Conservation (phyloP, 2,113 vertebrate genomes). For the Campylomormyrus tamandua region DNA sequence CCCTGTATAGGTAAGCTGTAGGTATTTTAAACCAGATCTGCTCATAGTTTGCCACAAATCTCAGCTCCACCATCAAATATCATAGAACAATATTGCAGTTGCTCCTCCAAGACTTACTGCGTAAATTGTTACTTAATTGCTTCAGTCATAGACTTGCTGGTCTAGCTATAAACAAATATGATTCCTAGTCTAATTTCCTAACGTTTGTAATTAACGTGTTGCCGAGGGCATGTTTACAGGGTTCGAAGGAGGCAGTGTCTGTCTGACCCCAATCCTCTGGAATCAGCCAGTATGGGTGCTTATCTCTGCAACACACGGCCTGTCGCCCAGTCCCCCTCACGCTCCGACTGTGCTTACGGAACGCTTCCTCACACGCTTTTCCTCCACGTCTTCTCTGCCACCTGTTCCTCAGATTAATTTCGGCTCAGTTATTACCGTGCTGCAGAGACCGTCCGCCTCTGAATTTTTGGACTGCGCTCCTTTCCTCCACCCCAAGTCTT, state of each 20-base stretch:
- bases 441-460: not conserved
- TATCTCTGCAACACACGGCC: not conserved
- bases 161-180: not conserved
- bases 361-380: not conserved
- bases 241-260: not conserved
- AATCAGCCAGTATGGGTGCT: not conserved
- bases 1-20: not conserved
- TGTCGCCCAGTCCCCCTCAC: not conserved
- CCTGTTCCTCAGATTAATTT: constrained; percentile 3
- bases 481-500: not conserved
- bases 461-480: not conserved
- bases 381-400: not conserved
- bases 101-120: not conserved
- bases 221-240: not conserved
- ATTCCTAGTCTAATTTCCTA: not conserved
- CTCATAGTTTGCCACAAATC: not conserved
- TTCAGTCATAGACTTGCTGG: not conserved
- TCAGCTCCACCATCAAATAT: not conserved
- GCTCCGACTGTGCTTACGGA: not conserved
- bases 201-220: not conserved
- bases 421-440: not conserved
- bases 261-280: not conserved
- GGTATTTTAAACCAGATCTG: not conserved
- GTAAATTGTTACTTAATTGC: not conserved
- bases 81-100: not conserved